Evolutionary conservation across 2,888 invertebrate genomes (phyloP).

Genomic region (Drosophila neoperkinsi): DNA sequence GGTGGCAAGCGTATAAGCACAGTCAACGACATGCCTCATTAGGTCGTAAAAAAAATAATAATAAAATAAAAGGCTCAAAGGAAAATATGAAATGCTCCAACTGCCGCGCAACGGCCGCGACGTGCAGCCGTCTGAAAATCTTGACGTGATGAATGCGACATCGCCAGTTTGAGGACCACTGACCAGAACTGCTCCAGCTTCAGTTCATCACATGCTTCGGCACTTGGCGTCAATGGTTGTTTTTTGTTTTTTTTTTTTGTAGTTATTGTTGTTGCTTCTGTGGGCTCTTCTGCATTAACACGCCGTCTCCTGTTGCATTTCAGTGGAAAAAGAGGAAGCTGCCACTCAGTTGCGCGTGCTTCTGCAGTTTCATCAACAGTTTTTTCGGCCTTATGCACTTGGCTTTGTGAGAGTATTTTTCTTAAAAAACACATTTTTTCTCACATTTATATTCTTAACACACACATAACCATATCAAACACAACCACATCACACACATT

Average conservation of each 20-base stretch:
- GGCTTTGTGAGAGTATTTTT: slow-evolving; percentile 17
- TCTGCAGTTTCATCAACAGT: slow-evolving; percentile 40
- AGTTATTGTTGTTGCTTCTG: slow-evolving; percentile 31
- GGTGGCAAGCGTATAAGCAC: slow-evolving; percentile 6
- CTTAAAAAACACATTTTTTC: slow-evolving; percentile 30
- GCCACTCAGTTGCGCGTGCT: slow-evolving; percentile 24
- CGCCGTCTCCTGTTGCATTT: slow-evolving; percentile 70
- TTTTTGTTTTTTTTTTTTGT: slow-evolving; percentile 17
- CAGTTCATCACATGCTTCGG: slow-evolving; percentile 63
- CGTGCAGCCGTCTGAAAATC: slow-evolving; percentile 32
- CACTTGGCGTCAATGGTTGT: slow-evolving; percentile 50
- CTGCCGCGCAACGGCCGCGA: slow-evolving; percentile 14
- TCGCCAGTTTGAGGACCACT: slow-evolving; percentile 37
- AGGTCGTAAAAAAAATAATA: slow-evolving; percentile 25
- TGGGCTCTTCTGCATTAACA: slow-evolving; percentile 61
- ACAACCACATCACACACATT: slow-evolving; percentile 8
- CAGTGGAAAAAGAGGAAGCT: slow-evolving; percentile 40
- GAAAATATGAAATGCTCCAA: slow-evolving; percentile 62
- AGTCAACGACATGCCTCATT: slow-evolving; percentile 51
- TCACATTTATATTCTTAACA: slow-evolving; percentile 67
- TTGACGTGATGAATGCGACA: slow-evolving; percentile 47
- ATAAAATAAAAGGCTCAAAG: slow-evolving; percentile 46
- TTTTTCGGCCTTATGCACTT: slow-evolving; percentile 52
- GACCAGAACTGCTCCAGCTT: slow-evolving; percentile 23
- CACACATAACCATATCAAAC: slow-evolving; percentile 25